phyloP scores from a whole-genome alignment of 2,797 vertebrate genomes.

The Sebastes taczanowskii region DNA sequence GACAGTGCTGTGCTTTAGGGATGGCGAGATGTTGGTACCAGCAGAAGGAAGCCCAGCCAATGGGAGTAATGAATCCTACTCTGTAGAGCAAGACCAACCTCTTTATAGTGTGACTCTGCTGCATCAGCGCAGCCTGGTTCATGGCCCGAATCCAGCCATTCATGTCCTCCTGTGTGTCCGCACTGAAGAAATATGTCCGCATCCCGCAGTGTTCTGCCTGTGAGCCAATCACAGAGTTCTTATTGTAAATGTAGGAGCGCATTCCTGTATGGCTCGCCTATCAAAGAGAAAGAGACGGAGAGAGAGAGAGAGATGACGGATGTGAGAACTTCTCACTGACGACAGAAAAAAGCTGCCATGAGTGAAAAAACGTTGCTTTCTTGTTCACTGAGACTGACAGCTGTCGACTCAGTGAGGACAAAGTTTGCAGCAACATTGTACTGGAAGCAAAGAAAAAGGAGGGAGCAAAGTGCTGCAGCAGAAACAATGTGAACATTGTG shows the following conservation, averaged over 20 bases:
- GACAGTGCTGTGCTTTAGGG: conserved; percentile 8
- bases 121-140: conserved; percentile 98
- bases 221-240: conserved; percentile 92
- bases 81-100: conserved; percentile 81
- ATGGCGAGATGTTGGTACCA: neutral
- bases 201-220: conserved; percentile 95
- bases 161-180: conserved; percentile 98
- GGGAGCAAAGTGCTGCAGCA: conserved; percentile 40
- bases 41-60: conserved; percentile 13
- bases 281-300: conserved; percentile 36
- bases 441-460: conserved; percentile 9
- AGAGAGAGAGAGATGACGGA: conserved; percentile 29
- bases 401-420: conserved; percentile 37
- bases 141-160: conserved; percentile 96
- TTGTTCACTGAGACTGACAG: conserved; percentile 44
- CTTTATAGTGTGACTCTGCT: conserved; percentile 90
- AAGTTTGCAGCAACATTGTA: conserved; percentile 34
- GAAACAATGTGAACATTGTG: conserved; percentile 23
- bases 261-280: conserved; percentile 97
- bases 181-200: conserved; percentile 99
- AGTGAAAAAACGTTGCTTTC: conserved; percentile 36
- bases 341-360: conserved; percentile 25
- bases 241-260: conserved; percentile 96
- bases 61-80: conserved; percentile 19
- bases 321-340: conserved; percentile 15